phyloP scores from a whole-genome alignment of 2,797 vertebrate genomes.

The Petrocephalus sullivani region DNA sequence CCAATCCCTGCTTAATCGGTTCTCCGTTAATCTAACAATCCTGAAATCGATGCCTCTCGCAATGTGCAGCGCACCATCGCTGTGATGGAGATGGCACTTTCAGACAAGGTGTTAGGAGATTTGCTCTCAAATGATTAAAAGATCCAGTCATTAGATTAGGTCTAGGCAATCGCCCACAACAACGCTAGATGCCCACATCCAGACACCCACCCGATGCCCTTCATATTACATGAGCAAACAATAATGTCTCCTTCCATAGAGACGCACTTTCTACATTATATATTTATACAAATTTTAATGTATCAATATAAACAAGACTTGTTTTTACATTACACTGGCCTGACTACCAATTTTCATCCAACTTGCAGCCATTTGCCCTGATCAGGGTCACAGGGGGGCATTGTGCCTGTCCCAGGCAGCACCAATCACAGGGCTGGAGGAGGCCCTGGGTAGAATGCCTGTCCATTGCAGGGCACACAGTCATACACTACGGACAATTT shows the following conservation, averaged over 20 bases:
- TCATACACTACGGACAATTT: background rate
- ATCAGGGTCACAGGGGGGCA: background rate
- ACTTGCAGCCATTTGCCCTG: background rate
- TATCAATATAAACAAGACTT: background rate
- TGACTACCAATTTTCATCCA: background rate
- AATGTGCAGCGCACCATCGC: slow-evolving; percentile 30
- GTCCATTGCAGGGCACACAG: background rate
- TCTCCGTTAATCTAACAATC: slow-evolving; percentile 41
- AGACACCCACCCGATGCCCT: background rate
- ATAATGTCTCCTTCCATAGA: background rate
- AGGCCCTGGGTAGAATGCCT: no score
- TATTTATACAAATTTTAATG: background rate
- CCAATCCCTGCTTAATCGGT: slow-evolving; percentile 36
- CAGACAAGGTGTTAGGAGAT: background rate
- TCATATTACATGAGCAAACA: background rate
- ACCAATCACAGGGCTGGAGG: no score
- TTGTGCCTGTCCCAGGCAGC: no score
- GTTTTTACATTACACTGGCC: background rate
- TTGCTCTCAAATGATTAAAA: background rate
- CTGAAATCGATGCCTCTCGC: slow-evolving; percentile 38
- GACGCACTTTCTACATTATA: background rate
- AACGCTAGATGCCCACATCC: background rate
- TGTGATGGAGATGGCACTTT: background rate
- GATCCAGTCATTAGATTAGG: slow-evolving; percentile 7
- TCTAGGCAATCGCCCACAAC: background rate